Conservation (phyloP, 2,113 vertebrate species). For the Neoarius graeffei region DNA sequence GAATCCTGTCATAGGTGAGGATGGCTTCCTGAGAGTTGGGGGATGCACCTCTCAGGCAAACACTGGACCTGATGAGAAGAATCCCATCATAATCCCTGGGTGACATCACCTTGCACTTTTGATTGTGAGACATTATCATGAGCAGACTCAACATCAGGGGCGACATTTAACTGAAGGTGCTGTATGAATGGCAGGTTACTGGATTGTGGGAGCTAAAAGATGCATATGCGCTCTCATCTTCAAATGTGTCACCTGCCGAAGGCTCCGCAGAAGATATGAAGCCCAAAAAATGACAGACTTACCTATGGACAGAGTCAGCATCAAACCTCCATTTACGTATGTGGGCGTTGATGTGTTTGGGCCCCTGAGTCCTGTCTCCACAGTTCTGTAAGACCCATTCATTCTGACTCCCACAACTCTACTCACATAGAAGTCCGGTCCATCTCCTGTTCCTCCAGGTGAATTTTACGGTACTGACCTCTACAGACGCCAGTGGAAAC, state of each 20-base stretch:
- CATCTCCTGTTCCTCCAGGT: too few species aligned
- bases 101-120: background rate
- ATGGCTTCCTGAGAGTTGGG: background rate
- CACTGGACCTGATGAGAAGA: background rate
- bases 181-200: background rate
- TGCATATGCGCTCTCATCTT: constrained; percentile 6
- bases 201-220: constrained; percentile 19
- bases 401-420: too few species aligned
- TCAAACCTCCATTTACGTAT: constrained; percentile 4
- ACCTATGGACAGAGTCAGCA: background rate
- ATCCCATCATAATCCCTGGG: background rate
- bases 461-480: too few species aligned
- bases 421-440: too few species aligned
- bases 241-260: constrained; percentile 6
- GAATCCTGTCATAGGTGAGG: background rate
- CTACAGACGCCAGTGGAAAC: too few species aligned
- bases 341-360: background rate
- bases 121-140: constrained; percentile 15
- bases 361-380: too few species aligned
- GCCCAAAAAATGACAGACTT: constrained; percentile 3
- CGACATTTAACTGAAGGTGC: background rate
- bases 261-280: background rate
- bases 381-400: too few species aligned
- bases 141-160: background rate
- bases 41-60: background rate